These are phyloP conservation scores for Silurus asotus DNA, from an alignment of 2,113 vertebrate species.

Conservation along the genomic window DNA sequence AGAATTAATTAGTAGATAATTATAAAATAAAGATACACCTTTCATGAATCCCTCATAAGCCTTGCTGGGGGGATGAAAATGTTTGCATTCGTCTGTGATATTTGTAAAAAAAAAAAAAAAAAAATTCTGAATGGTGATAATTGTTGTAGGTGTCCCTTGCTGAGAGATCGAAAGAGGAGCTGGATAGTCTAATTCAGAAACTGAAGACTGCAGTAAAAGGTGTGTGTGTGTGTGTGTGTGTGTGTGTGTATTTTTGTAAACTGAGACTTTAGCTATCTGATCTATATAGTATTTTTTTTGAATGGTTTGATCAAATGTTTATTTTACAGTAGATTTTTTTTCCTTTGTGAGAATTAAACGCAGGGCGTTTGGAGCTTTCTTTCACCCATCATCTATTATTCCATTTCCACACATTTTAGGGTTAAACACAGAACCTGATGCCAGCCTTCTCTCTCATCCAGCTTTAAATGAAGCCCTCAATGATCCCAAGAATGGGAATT, in stretches of 20 bases:
- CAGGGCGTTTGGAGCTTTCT: background rate
- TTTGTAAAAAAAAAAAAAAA: no score
- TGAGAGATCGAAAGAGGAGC: conserved; percentile 74
- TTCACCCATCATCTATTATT: background rate
- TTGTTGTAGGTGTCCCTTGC: conserved; percentile 76
- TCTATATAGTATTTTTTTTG: background rate
- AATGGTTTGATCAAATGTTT: background rate
- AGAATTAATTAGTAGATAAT: background rate
- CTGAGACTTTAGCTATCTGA: background rate
- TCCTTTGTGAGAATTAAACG: background rate
- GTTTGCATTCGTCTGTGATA: no score
- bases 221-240: conserved; percentile 56
- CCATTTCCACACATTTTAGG: conserved; percentile 54
- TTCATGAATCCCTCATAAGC: background rate
- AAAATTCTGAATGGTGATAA: background rate
- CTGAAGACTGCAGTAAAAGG: conserved; percentile 78
- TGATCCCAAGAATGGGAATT: conserved; percentile 89
- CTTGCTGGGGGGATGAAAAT: background rate
- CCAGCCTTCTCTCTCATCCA: conserved; percentile 78
- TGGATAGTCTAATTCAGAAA: conserved; percentile 78
- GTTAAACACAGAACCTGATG: conserved; percentile 69
- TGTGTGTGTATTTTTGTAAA: background rate
- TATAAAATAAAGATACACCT: background rate
- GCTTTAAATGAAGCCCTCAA: conserved; percentile 79
- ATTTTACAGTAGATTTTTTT: background rate